These are phyloP conservation scores for Macrochelys suwanniensis DNA, from an alignment of 2,797 vertebrate genomes.

Conservation along the genomic window DNA sequence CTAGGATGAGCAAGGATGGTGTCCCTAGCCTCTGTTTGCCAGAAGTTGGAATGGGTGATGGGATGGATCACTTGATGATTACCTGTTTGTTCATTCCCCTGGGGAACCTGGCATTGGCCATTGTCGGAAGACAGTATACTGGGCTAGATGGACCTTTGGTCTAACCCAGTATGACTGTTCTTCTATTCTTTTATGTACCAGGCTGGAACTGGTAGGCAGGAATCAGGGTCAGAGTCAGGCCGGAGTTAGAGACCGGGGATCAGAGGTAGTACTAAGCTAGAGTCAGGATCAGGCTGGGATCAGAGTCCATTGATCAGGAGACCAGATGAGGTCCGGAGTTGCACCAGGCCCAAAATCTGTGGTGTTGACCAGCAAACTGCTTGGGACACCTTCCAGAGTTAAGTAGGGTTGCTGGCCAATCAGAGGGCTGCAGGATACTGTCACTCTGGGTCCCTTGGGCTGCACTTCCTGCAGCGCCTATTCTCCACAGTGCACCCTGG, in stretches of 20 bases:
- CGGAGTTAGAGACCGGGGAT: background rate
- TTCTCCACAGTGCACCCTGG: background rate
- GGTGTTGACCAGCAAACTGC: background rate
- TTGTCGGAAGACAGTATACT: no score
- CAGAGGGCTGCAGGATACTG: background rate
- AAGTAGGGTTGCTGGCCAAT: background rate
- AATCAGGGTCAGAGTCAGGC: background rate
- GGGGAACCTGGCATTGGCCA: no score
- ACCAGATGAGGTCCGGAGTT: background rate
- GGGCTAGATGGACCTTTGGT: no score
- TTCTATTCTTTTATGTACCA: background rate
- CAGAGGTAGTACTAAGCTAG: background rate
- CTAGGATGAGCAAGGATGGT: no score
- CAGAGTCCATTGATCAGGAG: background rate
- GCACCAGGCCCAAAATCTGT: background rate
- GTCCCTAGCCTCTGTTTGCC: no score
- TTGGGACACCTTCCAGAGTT: background rate
- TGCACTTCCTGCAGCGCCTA: background rate
- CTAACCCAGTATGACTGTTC: no score
- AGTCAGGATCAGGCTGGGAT: background rate
- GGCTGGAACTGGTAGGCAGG: background rate
- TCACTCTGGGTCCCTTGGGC: no score
- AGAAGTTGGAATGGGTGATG: no score
- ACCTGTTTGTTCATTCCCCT: no score
- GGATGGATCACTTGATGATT: no score